A percentile compares a stretch with the other conserved stretches of the same genome.
These are phyloP conservation scores for Drosophila mojavensis DNA, from an alignment of 1,140 invertebrate genomes.

Conservation along the genomic window DNA sequence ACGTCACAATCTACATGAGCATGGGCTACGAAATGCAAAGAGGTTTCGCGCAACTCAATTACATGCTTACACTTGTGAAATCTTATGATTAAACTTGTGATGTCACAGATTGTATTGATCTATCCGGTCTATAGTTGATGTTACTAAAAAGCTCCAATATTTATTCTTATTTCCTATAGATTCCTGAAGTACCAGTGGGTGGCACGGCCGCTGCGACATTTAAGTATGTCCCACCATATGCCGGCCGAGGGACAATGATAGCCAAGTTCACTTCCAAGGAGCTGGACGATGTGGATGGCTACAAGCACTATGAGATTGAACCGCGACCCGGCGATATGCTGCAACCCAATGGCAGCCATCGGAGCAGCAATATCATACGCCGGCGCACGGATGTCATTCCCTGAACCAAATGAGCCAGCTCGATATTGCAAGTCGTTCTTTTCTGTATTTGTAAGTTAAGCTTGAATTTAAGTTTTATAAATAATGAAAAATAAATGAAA, in stretches of 20 bases:
- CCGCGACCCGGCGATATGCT: slow-evolving; percentile 78
- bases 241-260: slow-evolving; percentile 90
- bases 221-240: slow-evolving; percentile 88
- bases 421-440: slow-evolving; percentile 17
- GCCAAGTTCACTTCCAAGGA: slow-evolving; percentile 93
- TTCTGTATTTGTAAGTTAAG: slow-evolving; percentile 59
- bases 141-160: neutral
- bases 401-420: slow-evolving; percentile 27
- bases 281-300: slow-evolving; percentile 93
- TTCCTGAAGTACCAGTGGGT: slow-evolving; percentile 86
- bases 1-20: neutral
- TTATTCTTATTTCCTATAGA: slow-evolving; percentile 35
- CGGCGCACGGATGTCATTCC: slow-evolving; percentile 79
- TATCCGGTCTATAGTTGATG: no score
- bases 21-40: neutral
- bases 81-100: neutral
- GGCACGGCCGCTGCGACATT: slow-evolving; percentile 88
- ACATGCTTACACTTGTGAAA: no score
- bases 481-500: slow-evolving; percentile 18
- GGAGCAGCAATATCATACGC: slow-evolving; percentile 67
- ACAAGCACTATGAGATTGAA: slow-evolving; percentile 87
- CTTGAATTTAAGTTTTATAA: slow-evolving; percentile 29
- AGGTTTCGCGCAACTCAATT: neutral
- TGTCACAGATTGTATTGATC: neutral
- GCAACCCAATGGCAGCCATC: slow-evolving; percentile 59